These are phyloP conservation scores for Peromyscus eremicus DNA, from an alignment of 2,797 vertebrate genomes.

Conservation along the genomic window DNA sequence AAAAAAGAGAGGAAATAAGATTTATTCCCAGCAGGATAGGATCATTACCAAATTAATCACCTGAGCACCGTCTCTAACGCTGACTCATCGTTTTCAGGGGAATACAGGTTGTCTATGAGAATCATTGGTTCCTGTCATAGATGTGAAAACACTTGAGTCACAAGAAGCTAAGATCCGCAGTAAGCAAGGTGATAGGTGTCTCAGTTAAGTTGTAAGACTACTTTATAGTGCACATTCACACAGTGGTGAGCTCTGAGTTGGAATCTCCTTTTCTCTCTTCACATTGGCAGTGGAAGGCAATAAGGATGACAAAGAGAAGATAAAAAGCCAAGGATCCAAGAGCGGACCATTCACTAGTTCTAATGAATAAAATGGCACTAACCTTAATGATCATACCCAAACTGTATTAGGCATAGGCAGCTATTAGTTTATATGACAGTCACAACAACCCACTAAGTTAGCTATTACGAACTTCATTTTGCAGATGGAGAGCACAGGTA, in stretches of 20 bases:
- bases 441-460: neutral
- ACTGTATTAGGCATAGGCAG: no score
- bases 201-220: neutral
- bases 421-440: neutral
- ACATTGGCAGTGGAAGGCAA: neutral
- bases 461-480: neutral
- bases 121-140: neutral
- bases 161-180: neutral
- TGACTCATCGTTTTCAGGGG: neutral
- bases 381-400: neutral
- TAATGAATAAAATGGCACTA: neutral
- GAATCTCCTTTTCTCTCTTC: neutral
- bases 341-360: neutral
- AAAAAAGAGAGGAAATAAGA: neutral
- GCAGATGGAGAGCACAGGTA: neutral
- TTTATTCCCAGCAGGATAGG: conserved; percentile 15
- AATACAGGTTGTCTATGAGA: neutral
- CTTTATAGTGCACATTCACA: neutral
- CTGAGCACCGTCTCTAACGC: neutral
- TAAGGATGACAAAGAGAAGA: neutral
- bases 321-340: neutral
- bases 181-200: neutral
- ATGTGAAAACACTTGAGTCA: neutral
- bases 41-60: conserved; percentile 12
- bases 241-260: neutral